Conservation (phyloP, 2,888 invertebrate species). For the Leucophenga montana region DNA sequence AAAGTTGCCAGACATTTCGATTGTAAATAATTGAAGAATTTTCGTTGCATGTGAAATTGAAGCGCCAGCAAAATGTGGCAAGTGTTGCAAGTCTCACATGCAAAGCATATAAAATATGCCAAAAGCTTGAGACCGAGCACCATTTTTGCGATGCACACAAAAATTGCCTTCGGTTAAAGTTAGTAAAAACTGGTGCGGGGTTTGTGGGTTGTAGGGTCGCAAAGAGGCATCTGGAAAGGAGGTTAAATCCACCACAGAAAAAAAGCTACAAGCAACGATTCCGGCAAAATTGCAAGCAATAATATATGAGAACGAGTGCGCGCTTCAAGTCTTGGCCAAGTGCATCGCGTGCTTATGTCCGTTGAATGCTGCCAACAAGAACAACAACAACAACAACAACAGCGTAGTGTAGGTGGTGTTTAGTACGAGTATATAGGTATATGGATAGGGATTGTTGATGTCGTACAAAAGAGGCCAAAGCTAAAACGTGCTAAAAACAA, state of each 20-base stretch:
- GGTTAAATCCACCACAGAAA: neutral
- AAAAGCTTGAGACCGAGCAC: slow-evolving; percentile 9
- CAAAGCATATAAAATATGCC: slow-evolving; percentile 14
- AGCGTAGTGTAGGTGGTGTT: slow-evolving; percentile 25
- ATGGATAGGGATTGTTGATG: slow-evolving; percentile 36
- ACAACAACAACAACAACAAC: slow-evolving; percentile 32
- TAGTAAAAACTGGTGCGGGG: too few relatives aligned
- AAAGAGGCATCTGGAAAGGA: neutral
- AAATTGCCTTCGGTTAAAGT: slow-evolving; percentile 58
- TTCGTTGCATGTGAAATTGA: slow-evolving; percentile 8
- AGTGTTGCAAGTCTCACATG: slow-evolving; percentile 7
- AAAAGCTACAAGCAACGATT: neutral
- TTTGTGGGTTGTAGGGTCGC: neutral
- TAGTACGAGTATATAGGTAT: slow-evolving; percentile 29
- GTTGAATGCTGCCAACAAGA: slow-evolving; percentile 27
- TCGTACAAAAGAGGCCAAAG: slow-evolving; percentile 47
- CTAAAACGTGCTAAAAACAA: slow-evolving; percentile 40
- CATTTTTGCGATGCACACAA: slow-evolving; percentile 36
- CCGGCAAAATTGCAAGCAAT: slow-evolving; percentile 12
- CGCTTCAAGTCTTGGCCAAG: slow-evolving; percentile 54
- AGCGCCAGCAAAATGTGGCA: slow-evolving; percentile 4
- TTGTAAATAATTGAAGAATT: neutral
- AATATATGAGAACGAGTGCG: slow-evolving; percentile 11
- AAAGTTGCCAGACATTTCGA: slow-evolving; percentile 35
- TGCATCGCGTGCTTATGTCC: slow-evolving; percentile 61